A percentile compares a stretch with the other conserved stretches of the same genome.
Conservation (phyloP, 2,113 vertebrate genomes). For the Oncorhynchus tshawytscha region DNA sequence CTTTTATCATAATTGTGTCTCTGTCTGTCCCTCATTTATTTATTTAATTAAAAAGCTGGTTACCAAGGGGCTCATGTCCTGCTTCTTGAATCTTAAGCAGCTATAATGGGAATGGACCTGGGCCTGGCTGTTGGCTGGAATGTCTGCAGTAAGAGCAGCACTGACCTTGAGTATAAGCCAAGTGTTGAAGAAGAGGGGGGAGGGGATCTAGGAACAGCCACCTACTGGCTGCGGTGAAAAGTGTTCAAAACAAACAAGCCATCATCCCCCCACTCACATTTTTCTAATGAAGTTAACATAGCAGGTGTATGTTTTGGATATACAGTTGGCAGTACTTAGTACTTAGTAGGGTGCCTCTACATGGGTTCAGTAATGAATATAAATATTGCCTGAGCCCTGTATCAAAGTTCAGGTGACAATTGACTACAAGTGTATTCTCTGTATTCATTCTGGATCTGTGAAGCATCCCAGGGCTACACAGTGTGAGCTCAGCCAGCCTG, state of each 20-base stretch:
- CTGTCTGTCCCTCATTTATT: not conserved
- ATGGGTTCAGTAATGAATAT: no score
- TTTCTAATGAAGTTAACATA: no score
- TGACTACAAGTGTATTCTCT: not conserved
- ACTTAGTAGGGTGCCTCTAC: no score
- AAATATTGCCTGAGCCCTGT: no score
- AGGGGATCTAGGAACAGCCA: not conserved
- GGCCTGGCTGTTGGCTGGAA: not conserved
- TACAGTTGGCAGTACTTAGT: not conserved
- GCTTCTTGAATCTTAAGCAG: constrained; percentile 42
- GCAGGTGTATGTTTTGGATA: no score
- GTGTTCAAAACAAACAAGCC: not conserved
- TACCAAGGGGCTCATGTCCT: not conserved
- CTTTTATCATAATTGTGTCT: constrained; percentile 49
- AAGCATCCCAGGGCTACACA: no score
- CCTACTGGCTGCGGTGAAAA: no score
- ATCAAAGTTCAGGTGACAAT: not conserved
- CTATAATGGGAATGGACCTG: not conserved
- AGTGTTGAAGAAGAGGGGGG: not conserved
- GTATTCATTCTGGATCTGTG: not conserved
- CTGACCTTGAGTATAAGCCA: constrained; percentile 20
- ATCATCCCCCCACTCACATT: not conserved
- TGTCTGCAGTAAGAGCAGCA: not conserved
- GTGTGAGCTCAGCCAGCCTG: constrained; percentile 18
- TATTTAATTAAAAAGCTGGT: not conserved